Evolutionary conservation across 2,888 invertebrate species (phyloP).

Genomic region (Leptinotarsa tumamoca): DNA sequence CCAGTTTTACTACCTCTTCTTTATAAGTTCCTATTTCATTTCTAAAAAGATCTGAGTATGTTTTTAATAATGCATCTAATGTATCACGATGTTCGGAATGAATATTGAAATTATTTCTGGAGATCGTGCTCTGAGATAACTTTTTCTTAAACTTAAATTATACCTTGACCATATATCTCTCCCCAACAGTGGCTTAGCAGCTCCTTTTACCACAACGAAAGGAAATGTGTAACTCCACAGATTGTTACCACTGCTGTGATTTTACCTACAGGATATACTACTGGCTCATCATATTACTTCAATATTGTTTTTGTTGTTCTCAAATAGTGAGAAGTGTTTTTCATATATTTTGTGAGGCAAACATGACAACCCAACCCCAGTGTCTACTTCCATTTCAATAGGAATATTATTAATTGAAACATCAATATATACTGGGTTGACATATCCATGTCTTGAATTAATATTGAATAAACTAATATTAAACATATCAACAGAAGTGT

Average conservation of each 20-base stretch:
- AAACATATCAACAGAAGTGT: no score
- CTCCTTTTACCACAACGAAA: neutral
- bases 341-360: neutral
- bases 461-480: no score
- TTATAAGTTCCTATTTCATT: neutral
- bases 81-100: neutral
- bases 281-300: neutral
- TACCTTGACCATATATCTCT: neutral
- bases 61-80: neutral
- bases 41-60: neutral
- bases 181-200: neutral
- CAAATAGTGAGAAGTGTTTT: no score
- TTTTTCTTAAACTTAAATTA: neutral
- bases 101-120: neutral
- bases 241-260: neutral
- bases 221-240: neutral
- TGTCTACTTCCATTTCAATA: constrained; percentile 13
- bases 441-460: no score
- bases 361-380: constrained; percentile 2
- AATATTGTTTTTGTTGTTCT: neutral
- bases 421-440: no score
- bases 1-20: neutral
- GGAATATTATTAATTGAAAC: neutral
- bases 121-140: no score
- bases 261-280: neutral